These are phyloP conservation scores for Formica exsecta DNA, from an alignment of 1,140 invertebrate genomes.

Conservation along the genomic window DNA sequence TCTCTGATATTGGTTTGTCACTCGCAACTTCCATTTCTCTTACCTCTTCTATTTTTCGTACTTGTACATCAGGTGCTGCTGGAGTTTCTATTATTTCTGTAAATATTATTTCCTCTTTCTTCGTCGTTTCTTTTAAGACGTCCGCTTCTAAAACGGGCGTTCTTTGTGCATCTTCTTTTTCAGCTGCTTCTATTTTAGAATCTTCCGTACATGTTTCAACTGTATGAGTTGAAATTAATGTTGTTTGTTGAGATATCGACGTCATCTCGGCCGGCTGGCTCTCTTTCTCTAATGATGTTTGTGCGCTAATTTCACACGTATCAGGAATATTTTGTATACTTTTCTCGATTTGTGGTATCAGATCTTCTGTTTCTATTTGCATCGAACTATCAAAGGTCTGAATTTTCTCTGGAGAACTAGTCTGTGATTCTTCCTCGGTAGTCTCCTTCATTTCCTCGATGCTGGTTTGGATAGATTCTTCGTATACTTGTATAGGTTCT, in stretches of 20 bases:
- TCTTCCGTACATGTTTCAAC: constrained; percentile 49
- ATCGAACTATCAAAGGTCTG: constrained; percentile 74
- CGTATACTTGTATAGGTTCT: constrained; percentile 27
- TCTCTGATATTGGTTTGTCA: background rate
- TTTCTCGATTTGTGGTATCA: constrained; percentile 74
- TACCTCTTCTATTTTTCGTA: constrained; percentile 62
- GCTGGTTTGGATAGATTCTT: constrained; percentile 66
- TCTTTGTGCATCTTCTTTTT: background rate
- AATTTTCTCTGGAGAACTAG: constrained; percentile 59
- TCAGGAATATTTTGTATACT: constrained; percentile 76
- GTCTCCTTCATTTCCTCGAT: constrained; percentile 53
- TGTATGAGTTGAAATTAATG: constrained; percentile 25
- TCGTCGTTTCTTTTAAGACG: background rate
- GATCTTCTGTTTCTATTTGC: constrained; percentile 78
- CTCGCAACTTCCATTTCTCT: background rate
- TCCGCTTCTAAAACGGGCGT: background rate
- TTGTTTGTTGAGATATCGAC: constrained; percentile 56
- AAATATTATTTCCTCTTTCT: background rate
- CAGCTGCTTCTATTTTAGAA: constrained; percentile 10
- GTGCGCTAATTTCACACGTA: constrained; percentile 72
- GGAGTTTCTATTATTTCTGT: constrained; percentile 61
- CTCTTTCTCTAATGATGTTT: constrained; percentile 67
- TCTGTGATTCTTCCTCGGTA: constrained; percentile 78
- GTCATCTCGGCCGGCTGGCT: constrained; percentile 18
- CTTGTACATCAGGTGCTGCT: constrained; percentile 75